Evolutionary conservation across 2,797 vertebrate genomes (phyloP), one percentile per base, ranked within the genome.

Genomic region (Acipenser ruthenus): DNA sequence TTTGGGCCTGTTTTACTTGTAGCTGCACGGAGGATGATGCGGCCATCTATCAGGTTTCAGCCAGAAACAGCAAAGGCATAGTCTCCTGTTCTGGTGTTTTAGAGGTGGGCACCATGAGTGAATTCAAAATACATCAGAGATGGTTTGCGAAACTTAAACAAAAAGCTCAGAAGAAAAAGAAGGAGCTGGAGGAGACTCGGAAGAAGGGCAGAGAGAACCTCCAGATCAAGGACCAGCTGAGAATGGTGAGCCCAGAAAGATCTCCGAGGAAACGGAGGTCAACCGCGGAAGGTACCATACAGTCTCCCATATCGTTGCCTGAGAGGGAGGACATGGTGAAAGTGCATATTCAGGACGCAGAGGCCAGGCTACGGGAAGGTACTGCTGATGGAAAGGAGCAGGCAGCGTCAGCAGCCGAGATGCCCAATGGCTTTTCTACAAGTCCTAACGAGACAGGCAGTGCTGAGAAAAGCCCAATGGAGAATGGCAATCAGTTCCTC

Each of bases 41-140:
- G 0, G 97, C 95, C 63, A 97, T 99, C 82, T 99, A 99, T 81
- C 96, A 99, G 84, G 96, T 89, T 50, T 99, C 97, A 10, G 97
- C 97, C 64, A 90, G 87, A 73, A 99, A 99, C 71, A 86, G 80
- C 82, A 99, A 97, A 83, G 97, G 96, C 56, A 99, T 99, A 0
- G 97, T 98, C 73, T 95, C 97, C 73, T 99, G 96, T 77, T 99
- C 97, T 0, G 95, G 96, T 0, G 93, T 98, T 69, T 78, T 99
- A 75, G 96, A 99, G 77, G 97, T 99, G 18, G 97, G 96, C 75
- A 93, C 89, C 67, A 99, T 99, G 96, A 95, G 87, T 0, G 96
- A 99, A 76, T 99, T 85, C 76, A 86, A 92, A 86, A 98, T 99
- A 74, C 96, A 99, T 75, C 96, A 99, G 86, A 88, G 84, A 64